Evolutionary conservation across 2,113 vertebrate species (phyloP).

Genomic region (Pantherophis guttatus): DNA sequence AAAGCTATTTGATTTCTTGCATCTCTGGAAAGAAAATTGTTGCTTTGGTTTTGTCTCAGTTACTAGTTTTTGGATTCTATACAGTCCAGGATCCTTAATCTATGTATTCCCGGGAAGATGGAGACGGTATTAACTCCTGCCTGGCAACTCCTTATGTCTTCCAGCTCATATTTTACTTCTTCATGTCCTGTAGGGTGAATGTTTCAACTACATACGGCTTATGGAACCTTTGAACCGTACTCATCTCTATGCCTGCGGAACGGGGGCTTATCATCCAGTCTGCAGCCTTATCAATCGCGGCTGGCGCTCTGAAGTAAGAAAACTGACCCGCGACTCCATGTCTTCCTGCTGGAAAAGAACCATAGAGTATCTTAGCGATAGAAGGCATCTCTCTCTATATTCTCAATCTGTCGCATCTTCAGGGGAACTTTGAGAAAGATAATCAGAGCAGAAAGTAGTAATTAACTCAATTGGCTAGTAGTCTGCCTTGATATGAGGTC

Average conservation of each 20-base stretch:
- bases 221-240: conserved; percentile 83
- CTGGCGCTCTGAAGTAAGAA: conserved; percentile 79
- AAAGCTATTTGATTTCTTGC: too few species aligned
- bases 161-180: neutral
- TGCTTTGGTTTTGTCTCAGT: neutral
- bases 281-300: conserved; percentile 81
- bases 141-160: neutral
- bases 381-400: neutral
- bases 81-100: neutral
- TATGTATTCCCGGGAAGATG: neutral
- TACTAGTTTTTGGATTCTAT: neutral
- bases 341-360: neutral
- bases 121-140: neutral
- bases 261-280: conserved; percentile 81
- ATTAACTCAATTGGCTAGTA: neutral
- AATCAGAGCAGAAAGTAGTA: neutral
- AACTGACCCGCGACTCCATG: accelerated
- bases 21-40: neutral
- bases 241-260: conserved; percentile 82
- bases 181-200: conserved; percentile 59
- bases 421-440: neutral
- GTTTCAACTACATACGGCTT: conserved; percentile 72
- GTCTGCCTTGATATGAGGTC: neutral
- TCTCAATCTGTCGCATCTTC: neutral
- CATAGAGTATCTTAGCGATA: neutral